Evolutionary conservation across 2,113 vertebrate species (phyloP), one percentile per base, ranked within the genome.

Genomic region (Centropristis striata): DNA sequence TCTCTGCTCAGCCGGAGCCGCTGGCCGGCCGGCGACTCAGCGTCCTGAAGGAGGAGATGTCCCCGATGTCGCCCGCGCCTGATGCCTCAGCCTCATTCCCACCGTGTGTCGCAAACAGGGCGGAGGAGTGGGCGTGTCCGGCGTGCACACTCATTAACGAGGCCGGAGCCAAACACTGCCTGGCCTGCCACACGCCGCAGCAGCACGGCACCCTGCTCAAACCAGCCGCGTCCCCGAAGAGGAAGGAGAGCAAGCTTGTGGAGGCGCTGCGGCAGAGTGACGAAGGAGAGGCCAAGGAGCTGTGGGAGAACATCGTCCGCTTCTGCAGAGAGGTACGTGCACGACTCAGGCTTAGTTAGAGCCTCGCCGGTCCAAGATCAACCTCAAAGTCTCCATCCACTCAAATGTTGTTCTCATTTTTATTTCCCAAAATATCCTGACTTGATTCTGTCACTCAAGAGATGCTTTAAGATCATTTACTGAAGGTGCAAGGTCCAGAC

Each of bases 271-370:
- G 97, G 4, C 96, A 96, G 85, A 97, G 95, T 0, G 96, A 98
- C 0, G 97, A 97, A 60, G 96, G 95, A 0, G 95, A 96, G 65
- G 97, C 97, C 93, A 97, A 95, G 27, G 95, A 95, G 8, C 93
- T 97, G 44, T 97, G 96, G 97, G 96, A 97, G 70, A 96, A 96
- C 83, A 97, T 98, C 0, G 93, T 96, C 73, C 90, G 93, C 79
- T 97, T 98, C 93, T 98, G 97, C 91, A 92, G 89, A 73, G 95
- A 97, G 96, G 97, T 97, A 4, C 3, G 82, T 36, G 9, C 4
- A 14, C 18, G 2, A 32, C 25, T 21, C 57, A 55, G 21, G 36
- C 57, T 23, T 23, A 46, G 9, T 15, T 8, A 23, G 49, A 51
- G n/a, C 6, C 4, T 53, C 23, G 1, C 13, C 23, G 15, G 1